These are phyloP conservation scores for Pocillopora grandis DNA, from an alignment of 92 coral and sea anemone species.

Conservation along the genomic window DNA sequence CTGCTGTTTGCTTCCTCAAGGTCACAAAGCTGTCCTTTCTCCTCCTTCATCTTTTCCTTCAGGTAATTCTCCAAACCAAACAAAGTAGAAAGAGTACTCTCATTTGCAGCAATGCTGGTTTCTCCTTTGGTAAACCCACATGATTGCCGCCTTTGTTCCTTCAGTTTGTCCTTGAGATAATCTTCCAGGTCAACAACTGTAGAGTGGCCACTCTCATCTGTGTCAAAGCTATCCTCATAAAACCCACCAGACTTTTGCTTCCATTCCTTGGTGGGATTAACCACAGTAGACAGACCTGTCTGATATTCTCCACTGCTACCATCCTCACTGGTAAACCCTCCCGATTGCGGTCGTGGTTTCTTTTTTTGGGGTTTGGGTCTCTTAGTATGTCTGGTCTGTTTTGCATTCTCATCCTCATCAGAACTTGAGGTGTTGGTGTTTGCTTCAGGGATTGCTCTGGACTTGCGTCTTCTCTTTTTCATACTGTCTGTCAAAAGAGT, in stretches of 20 bases:
- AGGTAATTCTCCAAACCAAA: conserved; percentile 24
- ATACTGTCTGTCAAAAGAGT: conserved; percentile 1
- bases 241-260: too few relatives aligned
- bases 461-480: conserved; percentile 59
- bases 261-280: too few relatives aligned
- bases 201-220: too few relatives aligned
- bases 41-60: conserved; percentile 44
- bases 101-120: conserved; percentile 27
- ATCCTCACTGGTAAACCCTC: too few relatives aligned
- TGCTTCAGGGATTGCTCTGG: conserved; percentile 67
- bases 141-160: conserved; percentile 49
- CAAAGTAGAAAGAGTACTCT: neutral
- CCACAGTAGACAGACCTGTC: too few relatives aligned
- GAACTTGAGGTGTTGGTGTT: conserved; percentile 22
- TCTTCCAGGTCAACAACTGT: conserved; percentile 1
- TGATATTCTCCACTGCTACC: too few relatives aligned
- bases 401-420: conserved; percentile 19
- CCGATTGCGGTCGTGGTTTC: too few relatives aligned
- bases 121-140: conserved; percentile 35
- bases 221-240: too few relatives aligned
- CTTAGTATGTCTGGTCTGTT: neutral
- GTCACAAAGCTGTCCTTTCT: conserved; percentile 51
- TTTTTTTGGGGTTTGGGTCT: too few relatives aligned
- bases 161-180: conserved; percentile 50
- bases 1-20: conserved; percentile 7